Evolutionary conservation across 2,113 vertebrate genomes (phyloP).

Genomic region (Aleadryas rufinucha): DNA sequence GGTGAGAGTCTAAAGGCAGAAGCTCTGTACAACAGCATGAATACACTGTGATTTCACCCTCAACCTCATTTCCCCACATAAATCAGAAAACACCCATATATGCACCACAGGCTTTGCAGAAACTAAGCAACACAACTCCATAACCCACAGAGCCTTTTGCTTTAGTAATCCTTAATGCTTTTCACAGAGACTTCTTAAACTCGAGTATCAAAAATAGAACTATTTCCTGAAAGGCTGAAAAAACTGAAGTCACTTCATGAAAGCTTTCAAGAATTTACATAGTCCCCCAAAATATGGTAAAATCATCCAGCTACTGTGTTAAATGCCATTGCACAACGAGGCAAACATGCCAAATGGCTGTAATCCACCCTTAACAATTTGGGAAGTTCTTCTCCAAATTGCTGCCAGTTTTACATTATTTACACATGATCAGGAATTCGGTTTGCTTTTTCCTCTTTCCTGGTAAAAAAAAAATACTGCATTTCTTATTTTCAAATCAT

Average conservation of each 20-base stretch:
- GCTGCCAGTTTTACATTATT: conserved; percentile 29
- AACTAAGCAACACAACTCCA: neutral
- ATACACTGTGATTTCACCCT: neutral
- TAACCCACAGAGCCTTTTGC: neutral
- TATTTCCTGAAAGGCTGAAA: conserved; percentile 13
- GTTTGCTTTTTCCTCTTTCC: neutral
- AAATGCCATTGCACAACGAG: neutral
- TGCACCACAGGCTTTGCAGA: neutral
- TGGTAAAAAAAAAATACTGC: neutral
- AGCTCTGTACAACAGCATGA: neutral
- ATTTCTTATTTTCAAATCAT: neutral
- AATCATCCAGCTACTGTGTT: conserved; percentile 33
- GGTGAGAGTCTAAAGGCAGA: neutral
- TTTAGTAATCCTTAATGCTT: neutral
- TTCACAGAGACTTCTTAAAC: neutral
- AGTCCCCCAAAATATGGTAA: neutral
- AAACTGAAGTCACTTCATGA: neutral
- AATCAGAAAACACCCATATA: neutral
- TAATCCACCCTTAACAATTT: neutral
- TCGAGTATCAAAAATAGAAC: neutral
- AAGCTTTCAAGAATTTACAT: neutral
- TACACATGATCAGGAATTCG: neutral
- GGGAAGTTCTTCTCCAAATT: neutral
- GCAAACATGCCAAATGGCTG: neutral
- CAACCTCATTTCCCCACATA: neutral